phyloP scores from a whole-genome alignment of 2,888 invertebrate species.

The Xylophagus ater region DNA sequence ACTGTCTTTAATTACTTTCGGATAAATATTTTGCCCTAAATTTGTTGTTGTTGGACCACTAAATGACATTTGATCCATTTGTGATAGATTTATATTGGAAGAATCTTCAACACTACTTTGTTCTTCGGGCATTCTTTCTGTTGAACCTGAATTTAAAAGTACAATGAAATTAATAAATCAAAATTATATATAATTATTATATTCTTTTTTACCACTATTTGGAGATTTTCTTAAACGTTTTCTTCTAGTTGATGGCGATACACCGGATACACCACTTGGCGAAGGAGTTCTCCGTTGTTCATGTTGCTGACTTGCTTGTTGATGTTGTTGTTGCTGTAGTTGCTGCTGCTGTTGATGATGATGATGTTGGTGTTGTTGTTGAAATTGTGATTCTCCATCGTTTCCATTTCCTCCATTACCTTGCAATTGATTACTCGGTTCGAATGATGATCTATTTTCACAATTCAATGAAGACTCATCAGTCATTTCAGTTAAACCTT shows the following conservation, averaged over 20 bases:
- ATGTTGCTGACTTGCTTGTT: constrained; percentile 17
- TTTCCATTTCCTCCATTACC: constrained; percentile 24
- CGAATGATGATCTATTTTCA: constrained; percentile 20
- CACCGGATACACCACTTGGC: neutral
- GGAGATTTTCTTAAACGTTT: no score
- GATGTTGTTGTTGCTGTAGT: constrained; percentile 34
- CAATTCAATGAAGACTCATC: constrained; percentile 14
- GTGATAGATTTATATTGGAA: constrained; percentile 25
- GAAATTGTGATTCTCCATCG: neutral
- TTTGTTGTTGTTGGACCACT: constrained; percentile 28
- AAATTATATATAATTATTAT: no score
- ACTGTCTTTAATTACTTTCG: constrained; percentile 22
- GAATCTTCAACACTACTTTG: constrained; percentile 21
- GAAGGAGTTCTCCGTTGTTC: constrained; percentile 7
- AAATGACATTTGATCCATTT: constrained; percentile 31
- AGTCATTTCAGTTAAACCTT: constrained; percentile 46
- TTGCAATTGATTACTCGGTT: constrained; percentile 42
- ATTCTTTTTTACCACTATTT: no score
- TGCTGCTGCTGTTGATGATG: constrained; percentile 24
- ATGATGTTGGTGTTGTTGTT: constrained; percentile 12
- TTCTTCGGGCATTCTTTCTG: constrained; percentile 24
- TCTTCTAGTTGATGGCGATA: neutral
- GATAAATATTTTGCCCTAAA: constrained; percentile 18
- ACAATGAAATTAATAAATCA: no score
- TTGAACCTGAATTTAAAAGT: neutral